Evolutionary conservation across 2,888 invertebrate genomes (phyloP).

Genomic region (Autographa pulchrina): DNA sequence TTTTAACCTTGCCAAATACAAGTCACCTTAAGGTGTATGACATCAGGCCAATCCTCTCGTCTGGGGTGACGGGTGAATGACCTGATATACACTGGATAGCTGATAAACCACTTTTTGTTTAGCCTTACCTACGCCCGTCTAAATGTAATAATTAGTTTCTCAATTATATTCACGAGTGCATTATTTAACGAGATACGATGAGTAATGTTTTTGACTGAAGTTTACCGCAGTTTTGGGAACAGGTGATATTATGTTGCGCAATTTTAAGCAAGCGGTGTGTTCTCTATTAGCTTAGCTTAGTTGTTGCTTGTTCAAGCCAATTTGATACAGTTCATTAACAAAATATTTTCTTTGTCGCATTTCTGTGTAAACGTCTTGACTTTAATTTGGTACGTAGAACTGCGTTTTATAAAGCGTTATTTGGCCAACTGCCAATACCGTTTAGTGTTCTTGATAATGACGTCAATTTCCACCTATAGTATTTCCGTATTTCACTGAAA

Average conservation of each 20-base stretch:
- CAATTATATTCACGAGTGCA: neutral
- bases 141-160: neutral
- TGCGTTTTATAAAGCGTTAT: neutral
- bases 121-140: neutral
- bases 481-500: neutral
- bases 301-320: neutral
- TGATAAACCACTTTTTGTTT: neutral
- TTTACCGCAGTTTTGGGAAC: neutral
- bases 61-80: conserved; percentile 32
- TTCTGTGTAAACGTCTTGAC: neutral
- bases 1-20: conserved; percentile 72
- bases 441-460: conserved; percentile 3
- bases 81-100: conserved; percentile 33
- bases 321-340: too few species aligned
- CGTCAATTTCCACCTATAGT: neutral
- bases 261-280: neutral
- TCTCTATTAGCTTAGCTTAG: neutral
- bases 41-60: conserved; percentile 43
- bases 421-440: conserved; percentile 6
- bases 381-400: neutral
- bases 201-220: neutral
- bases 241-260: neutral
- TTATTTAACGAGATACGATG: neutral
- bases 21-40: conserved; percentile 47
- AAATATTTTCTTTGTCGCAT: neutral